These are phyloP conservation scores for Scaptomyza montana DNA, from an alignment of 1,140 invertebrate species.

Conservation along the genomic window DNA sequence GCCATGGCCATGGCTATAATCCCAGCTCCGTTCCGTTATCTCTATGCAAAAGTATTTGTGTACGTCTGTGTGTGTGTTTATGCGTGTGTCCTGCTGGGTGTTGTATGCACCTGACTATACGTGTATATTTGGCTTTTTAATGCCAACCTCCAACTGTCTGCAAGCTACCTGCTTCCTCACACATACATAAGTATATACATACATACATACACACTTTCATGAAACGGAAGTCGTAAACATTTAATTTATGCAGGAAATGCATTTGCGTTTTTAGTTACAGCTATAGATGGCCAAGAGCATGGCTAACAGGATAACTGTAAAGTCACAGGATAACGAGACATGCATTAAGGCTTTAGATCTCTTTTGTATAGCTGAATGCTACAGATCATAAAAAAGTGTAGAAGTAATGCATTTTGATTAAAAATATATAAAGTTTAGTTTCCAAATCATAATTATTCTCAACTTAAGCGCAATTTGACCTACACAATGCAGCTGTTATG, in stretches of 20 bases:
- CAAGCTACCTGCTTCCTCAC: slow-evolving; percentile 32
- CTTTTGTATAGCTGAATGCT: too few relatives aligned
- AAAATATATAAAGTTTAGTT: too few relatives aligned
- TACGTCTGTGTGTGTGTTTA: slow-evolving; percentile 13
- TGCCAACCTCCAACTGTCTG: slow-evolving; percentile 41
- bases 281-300: slow-evolving; percentile 60
- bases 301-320: slow-evolving; percentile 33
- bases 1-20: slow-evolving; percentile 52
- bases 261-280: slow-evolving; percentile 73
- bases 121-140: slow-evolving; percentile 75
- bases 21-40: slow-evolving; percentile 48
- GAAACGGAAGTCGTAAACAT: slow-evolving; percentile 76
- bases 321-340: neutral
- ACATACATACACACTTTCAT: slow-evolving; percentile 23
- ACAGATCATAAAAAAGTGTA: too few relatives aligned
- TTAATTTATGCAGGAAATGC: slow-evolving; percentile 80
- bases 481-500: neutral
- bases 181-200: neutral
- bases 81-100: slow-evolving; percentile 9
- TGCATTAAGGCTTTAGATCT: neutral
- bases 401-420: too few relatives aligned
- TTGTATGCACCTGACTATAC: slow-evolving; percentile 28
- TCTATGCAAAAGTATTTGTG: neutral
- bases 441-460: neutral
- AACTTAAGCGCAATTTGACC: slow-evolving; percentile 3